Conservation (phyloP, 2,888 invertebrate species). For the Erannis defoliaria region DNA sequence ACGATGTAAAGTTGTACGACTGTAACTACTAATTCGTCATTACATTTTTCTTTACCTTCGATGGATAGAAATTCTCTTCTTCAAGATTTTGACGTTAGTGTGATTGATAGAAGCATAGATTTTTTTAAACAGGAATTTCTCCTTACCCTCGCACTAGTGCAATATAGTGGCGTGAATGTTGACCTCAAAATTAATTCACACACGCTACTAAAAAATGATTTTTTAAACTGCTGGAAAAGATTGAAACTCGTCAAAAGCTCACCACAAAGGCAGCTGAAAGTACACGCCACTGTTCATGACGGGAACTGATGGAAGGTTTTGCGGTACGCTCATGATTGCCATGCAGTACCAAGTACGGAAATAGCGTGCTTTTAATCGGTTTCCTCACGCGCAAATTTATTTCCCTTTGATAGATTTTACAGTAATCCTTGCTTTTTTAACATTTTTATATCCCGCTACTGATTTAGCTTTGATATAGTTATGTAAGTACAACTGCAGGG, state of each 20-base stretch:
- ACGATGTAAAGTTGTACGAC: too few species aligned
- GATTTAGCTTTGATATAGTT: constrained; percentile 41
- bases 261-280: background rate
- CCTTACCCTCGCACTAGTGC: too few species aligned
- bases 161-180: too few species aligned
- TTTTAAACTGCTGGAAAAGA: background rate
- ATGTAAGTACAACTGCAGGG: constrained; percentile 23
- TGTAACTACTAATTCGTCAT: too few species aligned
- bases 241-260: background rate
- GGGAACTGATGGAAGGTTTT: constrained; percentile 27
- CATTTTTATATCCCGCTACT: background rate
- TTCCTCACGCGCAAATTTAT: background rate
- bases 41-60: too few species aligned
- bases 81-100: too few species aligned
- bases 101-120: too few species aligned
- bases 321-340: constrained; percentile 6
- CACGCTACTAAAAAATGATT: background rate
- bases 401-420: constrained; percentile 2
- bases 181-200: too few species aligned
- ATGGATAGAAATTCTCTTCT: too few species aligned
- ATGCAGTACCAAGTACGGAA: constrained; percentile 9
- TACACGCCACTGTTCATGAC: constrained; percentile 28
- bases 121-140: too few species aligned
- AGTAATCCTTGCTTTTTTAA: background rate
- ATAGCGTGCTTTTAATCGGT: constrained; percentile 17